Evolutionary conservation across 1,140 invertebrate species (phyloP).

Genomic region (Portunus trituberculatus): DNA sequence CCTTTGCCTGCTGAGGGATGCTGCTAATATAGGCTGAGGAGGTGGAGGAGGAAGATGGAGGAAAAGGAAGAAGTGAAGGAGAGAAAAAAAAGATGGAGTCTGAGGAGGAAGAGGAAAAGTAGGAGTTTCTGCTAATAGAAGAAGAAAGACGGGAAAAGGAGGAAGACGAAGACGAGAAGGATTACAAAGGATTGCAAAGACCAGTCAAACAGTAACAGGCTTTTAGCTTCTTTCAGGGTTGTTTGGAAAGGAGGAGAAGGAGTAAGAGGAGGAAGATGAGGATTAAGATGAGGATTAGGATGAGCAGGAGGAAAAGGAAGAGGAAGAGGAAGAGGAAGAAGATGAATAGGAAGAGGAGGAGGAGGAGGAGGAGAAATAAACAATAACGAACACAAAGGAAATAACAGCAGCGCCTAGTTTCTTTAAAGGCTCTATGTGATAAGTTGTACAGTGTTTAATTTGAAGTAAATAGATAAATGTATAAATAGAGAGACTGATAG

Average conservation of each 20-base stretch:
- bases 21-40: background rate
- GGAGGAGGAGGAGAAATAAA: too few relatives aligned
- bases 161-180: background rate
- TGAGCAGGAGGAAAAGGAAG: too few relatives aligned
- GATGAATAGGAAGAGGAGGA: too few relatives aligned
- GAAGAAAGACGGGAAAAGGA: background rate
- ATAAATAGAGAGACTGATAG: too few relatives aligned
- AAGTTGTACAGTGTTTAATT: too few relatives aligned
- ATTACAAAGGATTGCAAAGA: background rate
- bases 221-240: background rate
- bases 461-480: background rate
- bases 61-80: background rate
- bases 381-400: background rate
- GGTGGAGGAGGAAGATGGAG: too few relatives aligned
- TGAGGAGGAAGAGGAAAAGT: too few relatives aligned
- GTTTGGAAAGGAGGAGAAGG: background rate
- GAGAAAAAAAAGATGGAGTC: background rate
- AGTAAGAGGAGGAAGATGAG: background rate
- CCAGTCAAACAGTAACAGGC: too few relatives aligned
- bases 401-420: background rate
- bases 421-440: too few relatives aligned
- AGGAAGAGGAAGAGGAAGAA: too few relatives aligned
- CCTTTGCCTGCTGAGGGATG: background rate
- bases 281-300: too few relatives aligned
- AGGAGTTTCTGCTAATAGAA: background rate